Evolutionary conservation across 2,113 vertebrate species (phyloP), one percentile per base, ranked within the genome.

Genomic region (Grammomys dolichurus): DNA sequence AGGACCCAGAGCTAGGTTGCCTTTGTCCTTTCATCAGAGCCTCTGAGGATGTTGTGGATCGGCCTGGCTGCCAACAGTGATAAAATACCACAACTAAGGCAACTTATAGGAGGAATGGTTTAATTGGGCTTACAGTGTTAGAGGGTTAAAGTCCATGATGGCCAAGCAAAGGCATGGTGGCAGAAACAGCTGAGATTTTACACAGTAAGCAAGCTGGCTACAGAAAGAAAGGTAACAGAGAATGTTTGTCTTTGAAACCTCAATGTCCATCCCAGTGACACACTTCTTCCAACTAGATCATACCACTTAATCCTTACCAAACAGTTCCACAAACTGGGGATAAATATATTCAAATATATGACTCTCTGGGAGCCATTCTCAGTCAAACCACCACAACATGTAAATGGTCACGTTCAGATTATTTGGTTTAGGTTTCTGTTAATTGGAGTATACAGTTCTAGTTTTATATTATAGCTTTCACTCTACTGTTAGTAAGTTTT

Each of bases 371-470:
- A 6, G 19, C 2, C 77, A 36, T 33, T 80, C 48, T 54, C 77
- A 80, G 20, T 20, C 16, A 51, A 51, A 51, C 13, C 46, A 54
- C 17, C 76, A 54, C 48, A 22, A 58, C 36, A n/a, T 78, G 93
- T 88, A 96, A 92, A 85, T 94, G 70, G 48, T 85, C 43, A 81
- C 58, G 93, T 92, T 93, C 51, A 63, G 88, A 93, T 73, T 96
- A 70, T 70, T 92, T 46, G 1, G 16, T 94, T 80, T 92, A 54
- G 40, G 4, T 91, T 95, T 96, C 56, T 70, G 6, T 78, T 85
- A 33, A 87, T 76, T 93, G n/a, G 94, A 90, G 65, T 67, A 93
- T 31, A 75, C 84, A 84, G 56, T 87, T 87, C 56, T 80, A 9
- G 31, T 95, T 94, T 95, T 94, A 76, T 70, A 69, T 81, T 92